Evolutionary conservation across 1,140 invertebrate species (phyloP).

Genomic region (Pogonognathellus flavescens): DNA sequence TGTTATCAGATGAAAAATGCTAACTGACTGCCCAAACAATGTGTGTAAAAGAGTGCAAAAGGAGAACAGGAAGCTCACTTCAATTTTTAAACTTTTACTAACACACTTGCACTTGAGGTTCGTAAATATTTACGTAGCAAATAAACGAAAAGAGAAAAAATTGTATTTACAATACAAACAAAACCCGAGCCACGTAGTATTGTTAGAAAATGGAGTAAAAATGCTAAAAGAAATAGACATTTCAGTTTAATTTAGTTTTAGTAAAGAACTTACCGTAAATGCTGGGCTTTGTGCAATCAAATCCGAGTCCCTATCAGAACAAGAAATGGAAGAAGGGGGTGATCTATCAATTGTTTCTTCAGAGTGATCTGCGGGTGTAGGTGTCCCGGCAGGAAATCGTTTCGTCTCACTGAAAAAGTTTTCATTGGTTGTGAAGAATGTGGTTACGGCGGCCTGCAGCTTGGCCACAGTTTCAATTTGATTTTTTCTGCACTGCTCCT

Average conservation of each 20-base stretch:
- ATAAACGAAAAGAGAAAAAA: too few relatives aligned
- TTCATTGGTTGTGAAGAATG: constrained; percentile 44
- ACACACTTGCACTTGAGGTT: too few relatives aligned
- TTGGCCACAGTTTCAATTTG: constrained; percentile 25
- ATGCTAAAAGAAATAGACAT: too few relatives aligned
- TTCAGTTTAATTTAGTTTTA: neutral
- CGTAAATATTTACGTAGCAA: too few relatives aligned
- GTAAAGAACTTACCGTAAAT: constrained; percentile 7
- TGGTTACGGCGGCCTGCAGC: constrained; percentile 38
- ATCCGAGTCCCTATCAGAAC: neutral
- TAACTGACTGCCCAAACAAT: too few relatives aligned
- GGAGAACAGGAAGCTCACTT: too few relatives aligned
- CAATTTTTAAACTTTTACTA: too few relatives aligned
- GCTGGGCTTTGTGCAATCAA: constrained; percentile 3
- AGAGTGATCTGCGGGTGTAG: constrained; percentile 24
- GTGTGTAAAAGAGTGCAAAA: too few relatives aligned
- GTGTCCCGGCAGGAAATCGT: constrained; percentile 37
- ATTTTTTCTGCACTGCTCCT: constrained; percentile 25
- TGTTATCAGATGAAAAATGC: too few relatives aligned
- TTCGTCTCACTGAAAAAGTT: constrained; percentile 32
- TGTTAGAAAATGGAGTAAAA: too few relatives aligned
- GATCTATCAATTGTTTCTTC: constrained; percentile 18
- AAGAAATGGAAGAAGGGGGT: constrained; percentile 20
- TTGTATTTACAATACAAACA: too few relatives aligned
- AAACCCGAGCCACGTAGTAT: too few relatives aligned